These are phyloP conservation scores for Heterodera schachtii DNA, from an alignment of 1,140 invertebrate species.

Conservation along the genomic window DNA sequence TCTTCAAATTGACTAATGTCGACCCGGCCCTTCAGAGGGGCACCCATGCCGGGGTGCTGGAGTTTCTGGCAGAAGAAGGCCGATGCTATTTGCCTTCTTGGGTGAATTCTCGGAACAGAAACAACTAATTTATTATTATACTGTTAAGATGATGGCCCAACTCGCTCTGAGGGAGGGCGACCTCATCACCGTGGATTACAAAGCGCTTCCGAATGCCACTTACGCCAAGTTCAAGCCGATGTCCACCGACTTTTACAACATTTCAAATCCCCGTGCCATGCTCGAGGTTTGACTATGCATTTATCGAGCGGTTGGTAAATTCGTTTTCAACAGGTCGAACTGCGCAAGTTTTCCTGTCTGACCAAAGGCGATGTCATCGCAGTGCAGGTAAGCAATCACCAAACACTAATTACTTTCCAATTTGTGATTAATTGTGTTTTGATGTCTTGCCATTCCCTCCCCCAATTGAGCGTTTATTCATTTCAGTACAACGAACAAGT, in stretches of 20 bases:
- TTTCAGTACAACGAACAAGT: constrained; percentile 63
- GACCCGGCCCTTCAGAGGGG: constrained; percentile 71
- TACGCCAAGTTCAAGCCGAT: constrained; percentile 98
- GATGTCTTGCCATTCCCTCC: background rate
- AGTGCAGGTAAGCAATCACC: constrained; percentile 80
- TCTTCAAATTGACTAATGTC: constrained; percentile 92
- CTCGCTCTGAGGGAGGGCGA: constrained; percentile 87
- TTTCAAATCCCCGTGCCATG: constrained; percentile 90
- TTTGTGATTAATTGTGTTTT: background rate
- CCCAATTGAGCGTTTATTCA: background rate
- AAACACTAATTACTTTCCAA: no score
- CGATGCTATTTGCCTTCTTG: constrained; percentile 96
- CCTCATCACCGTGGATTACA: constrained; percentile 83
- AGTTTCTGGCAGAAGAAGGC: constrained; percentile 98
- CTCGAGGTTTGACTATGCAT: constrained; percentile 72
- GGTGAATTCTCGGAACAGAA: constrained; percentile 70
- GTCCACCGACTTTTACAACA: constrained; percentile 92
- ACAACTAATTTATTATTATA: no score
- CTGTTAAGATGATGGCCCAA: constrained; percentile 93
- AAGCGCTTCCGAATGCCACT: constrained; percentile 85
- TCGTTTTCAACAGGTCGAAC: constrained; percentile 73
- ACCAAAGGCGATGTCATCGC: constrained; percentile 94
- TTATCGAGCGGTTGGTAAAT: background rate
- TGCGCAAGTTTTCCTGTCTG: constrained; percentile 94
- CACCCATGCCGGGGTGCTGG: constrained; percentile 95